phyloP scores from a whole-genome alignment of 2,113 vertebrate species.

The Taurulus bubalis region DNA sequence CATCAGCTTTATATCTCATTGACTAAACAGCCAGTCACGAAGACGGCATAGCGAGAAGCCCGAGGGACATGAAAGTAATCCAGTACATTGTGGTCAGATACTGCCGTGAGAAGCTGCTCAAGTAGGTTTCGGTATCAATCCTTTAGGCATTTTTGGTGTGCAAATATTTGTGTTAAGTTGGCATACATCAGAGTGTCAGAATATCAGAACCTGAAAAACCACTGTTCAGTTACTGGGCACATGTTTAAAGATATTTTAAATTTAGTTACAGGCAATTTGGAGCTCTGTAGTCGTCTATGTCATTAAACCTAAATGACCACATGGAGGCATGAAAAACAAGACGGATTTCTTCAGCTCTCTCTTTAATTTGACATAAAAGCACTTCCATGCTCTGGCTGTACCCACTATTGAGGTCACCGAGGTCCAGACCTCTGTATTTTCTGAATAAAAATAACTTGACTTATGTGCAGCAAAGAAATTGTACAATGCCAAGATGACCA shows the following conservation, averaged over 20 bases:
- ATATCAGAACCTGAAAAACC: not conserved
- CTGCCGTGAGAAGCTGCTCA: not conserved
- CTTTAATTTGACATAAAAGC: conserved; percentile 2
- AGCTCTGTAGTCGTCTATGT: not conserved
- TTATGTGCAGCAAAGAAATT: not conserved
- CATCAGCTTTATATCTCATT: not conserved
- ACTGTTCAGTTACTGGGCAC: not conserved
- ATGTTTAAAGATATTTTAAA: not conserved
- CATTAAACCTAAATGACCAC: not conserved
- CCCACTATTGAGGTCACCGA: not conserved
- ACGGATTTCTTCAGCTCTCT: not conserved
- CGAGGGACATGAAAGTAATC: not conserved
- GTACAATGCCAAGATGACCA: not conserved
- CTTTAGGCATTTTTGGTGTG: not conserved
- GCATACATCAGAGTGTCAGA: not conserved
- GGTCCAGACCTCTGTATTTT: not conserved
- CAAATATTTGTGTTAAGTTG: not conserved
- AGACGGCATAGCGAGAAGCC: not conserved
- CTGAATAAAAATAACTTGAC: not conserved
- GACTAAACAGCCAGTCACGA: not conserved
- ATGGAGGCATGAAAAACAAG: not conserved
- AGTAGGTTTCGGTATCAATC: not conserved
- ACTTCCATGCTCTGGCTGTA: not conserved
- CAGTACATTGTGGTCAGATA: not conserved
- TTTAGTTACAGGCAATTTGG: not conserved